Evolutionary conservation across 2,888 invertebrate species (phyloP), one percentile per base, ranked within the genome.

Genomic region (Vanessa cardui): DNA sequence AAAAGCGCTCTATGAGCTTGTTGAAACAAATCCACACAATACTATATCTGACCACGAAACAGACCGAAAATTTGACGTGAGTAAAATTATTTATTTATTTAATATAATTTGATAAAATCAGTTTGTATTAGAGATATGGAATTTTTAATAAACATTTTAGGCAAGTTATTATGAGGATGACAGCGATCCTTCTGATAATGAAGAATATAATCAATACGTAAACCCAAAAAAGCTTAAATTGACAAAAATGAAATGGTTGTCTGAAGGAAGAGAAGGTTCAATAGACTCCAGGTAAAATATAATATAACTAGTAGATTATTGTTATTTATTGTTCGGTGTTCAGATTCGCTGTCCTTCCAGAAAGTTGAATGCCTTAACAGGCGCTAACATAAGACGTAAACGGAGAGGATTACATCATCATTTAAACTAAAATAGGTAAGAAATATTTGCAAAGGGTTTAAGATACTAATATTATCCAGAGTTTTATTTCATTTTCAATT

Each of bases 191-290:
- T 65, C 65, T 15, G 67, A 69, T 21, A 45, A 18, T 12, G 69
- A 70, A 58, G 72, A 58, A 52, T n/a, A 15, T 6, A 47, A 61
- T 52, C 59, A 52, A 12, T 65, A 61, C 44, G 63, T 52, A 9
- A 87, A 86, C 59, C 84, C 87, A 12, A 89, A 86, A 66, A 76
- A 88, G 60, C 74, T 91, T 4, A 86, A 87, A 74, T 73, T 90
- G 49, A 91, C 90, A 1, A 88, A 87, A 81, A 90, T 89, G 88
- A 90, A 87, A 72, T 92, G 92, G 91, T 83, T 92, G 2, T 84
- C 85, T 16, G 89, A 90, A 75, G 81, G 80, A 16, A 80, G 80
- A 21, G 80, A 82, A 0, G 85, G 77, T 21, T 80, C 80, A 12
- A 77, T 80, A 1, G 84, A 88, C 68, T 88, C 88, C n/a, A 91